phyloP scores from a whole-genome alignment of 64 coral and sea anemone species.

The Montipora cactus region DNA sequence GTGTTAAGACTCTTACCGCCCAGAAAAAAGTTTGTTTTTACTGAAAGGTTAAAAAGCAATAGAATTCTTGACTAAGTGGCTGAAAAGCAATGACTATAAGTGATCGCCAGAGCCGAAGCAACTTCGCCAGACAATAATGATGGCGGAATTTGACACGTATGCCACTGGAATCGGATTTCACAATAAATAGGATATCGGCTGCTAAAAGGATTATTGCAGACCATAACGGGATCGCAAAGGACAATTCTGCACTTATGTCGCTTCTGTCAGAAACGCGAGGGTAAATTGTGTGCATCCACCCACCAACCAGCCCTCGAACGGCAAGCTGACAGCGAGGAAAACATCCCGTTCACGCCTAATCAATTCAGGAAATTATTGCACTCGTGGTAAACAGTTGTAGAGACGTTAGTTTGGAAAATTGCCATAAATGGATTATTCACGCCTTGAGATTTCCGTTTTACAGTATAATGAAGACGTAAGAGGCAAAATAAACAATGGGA shows the following conservation, averaged over 20 bases:
- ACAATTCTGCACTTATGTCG: too few relatives aligned
- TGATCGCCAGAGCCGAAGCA: too few relatives aligned
- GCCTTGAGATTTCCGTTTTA: neutral
- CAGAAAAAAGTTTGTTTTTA: neutral
- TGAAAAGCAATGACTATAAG: too few relatives aligned
- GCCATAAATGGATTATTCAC: neutral
- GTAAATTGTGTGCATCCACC: too few relatives aligned
- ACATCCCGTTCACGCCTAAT: neutral
- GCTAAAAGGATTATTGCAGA: constrained; percentile 13
- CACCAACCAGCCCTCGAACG: too few relatives aligned
- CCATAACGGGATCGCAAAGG: neutral
- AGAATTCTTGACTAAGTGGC: neutral
- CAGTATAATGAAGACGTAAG: neutral
- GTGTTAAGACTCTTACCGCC: neutral
- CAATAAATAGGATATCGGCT: constrained; percentile 19
- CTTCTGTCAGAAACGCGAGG: too few relatives aligned
- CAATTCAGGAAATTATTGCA: constrained; percentile 12
- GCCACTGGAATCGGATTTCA: too few relatives aligned
- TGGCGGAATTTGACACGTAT: neutral
- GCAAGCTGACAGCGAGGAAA: too few relatives aligned
- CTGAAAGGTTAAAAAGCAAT: neutral
- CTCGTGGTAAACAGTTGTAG: neutral
- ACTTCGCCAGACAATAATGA: too few relatives aligned
- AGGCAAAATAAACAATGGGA: too few relatives aligned
- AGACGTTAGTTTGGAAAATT: neutral